Evolutionary conservation across 2,797 vertebrate genomes (phyloP), one percentile per base, ranked within the genome.

Genomic region (Amblyraja radiata): DNA sequence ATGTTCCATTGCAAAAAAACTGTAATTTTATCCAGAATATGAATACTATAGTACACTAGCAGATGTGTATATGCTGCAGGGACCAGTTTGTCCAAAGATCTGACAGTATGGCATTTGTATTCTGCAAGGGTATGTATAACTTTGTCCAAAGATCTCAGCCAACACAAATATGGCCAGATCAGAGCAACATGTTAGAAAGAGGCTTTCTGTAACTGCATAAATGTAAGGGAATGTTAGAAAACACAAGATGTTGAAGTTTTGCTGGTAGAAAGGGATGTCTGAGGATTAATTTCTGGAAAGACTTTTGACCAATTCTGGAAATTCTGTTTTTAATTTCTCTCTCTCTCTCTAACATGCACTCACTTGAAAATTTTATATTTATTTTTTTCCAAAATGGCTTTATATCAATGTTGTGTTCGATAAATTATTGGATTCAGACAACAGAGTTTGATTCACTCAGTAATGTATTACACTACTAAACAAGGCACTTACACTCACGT

Each of bases 51-150:
- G 61, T 88, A 88, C 84, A 88, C 84, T 88, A 68, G 63, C 84
- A 88, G 84, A 88, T 88, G 84, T 88, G 84, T 88, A 68, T 88
- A 88, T 88, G 84, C 84, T 88, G 68, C 84, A 88, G 84, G 84
- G 84, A 88, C 61, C n/a, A 88, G 84, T 88, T 88, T 88, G 61
- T 88, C 84, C 65, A 88, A 88, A 88, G 84, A 88, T 88, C 84
- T 88, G 84, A 88, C 84, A 88, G 84, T 88, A 68, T 88, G 84
- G 84, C 84, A 88, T 88, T 88, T 88, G 63, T 88, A 88, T 88
- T 88, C 84, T 88, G 84, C 84, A 88, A 63, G 84, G 61, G 84
- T 88, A 88, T 88, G 84, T 68, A 88, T 68, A 68, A 88, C 84
- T 63, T 36, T 88, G 84, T 88, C 84, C 84, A 88, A 88, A 88